A percentile compares a stretch with the other conserved stretches of the same genome.
Evolutionary conservation across 2,113 vertebrate species (phyloP).

Genomic region (Nicator chloris): DNA sequence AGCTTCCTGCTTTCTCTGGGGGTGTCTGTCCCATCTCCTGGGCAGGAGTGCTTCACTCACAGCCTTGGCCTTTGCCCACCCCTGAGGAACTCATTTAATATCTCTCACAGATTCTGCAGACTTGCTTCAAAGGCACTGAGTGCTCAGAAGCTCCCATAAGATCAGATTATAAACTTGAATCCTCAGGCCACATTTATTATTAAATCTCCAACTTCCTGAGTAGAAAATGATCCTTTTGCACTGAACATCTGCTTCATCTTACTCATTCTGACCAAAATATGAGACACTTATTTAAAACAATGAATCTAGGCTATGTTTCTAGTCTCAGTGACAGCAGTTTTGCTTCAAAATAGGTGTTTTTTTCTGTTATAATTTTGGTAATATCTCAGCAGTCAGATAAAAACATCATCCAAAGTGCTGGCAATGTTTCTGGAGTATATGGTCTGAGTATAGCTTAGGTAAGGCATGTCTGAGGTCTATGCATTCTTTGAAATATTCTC

Average conservation of each 20-base stretch:
- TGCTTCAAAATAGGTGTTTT: background rate
- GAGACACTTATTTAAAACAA: background rate
- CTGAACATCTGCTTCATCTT: background rate
- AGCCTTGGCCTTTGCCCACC: background rate
- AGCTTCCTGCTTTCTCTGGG: background rate
- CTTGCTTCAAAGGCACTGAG: background rate
- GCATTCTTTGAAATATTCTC: background rate
- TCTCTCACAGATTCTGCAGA: background rate
- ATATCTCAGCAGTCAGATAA: background rate
- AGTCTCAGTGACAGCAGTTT: background rate
- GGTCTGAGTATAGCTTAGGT: background rate
- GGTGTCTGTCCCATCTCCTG: background rate
- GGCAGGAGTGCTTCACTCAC: background rate
- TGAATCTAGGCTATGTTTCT: background rate
- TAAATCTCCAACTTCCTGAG: background rate
- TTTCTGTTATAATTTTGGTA: background rate
- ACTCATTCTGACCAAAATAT: background rate
- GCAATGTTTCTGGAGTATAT: background rate
- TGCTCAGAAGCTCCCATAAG: background rate
- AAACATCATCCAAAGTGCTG: background rate
- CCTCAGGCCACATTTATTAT: background rate
- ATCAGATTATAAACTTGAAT: background rate
- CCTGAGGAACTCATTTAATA: background rate
- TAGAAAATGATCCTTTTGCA: background rate
- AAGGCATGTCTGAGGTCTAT: background rate